Base-by-base conservation (phyloP, 2,888 invertebrate genomes). In the Anoncus sp. region DNA sequence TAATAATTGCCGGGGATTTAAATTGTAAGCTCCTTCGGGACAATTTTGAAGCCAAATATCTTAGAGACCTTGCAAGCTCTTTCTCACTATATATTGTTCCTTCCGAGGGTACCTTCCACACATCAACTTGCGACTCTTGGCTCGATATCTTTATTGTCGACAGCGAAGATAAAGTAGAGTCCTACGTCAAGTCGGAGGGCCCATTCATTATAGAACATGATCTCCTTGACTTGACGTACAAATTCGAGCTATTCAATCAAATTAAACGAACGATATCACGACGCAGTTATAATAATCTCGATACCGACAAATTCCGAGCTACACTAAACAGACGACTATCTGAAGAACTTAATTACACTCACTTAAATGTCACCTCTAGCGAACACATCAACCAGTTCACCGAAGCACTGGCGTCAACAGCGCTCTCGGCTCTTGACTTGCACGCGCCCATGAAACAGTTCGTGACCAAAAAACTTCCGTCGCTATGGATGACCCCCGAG, bases 181-280 rank as follows among this genome's bases (percentile, higher is more conserved):
- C 16, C 9, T 65, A 27, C 31, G 20, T 7, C 10, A 49, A 65
- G 14, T 27, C 65, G 1, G 31, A 45, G 4, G 24, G 27, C 18
- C 65, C 49, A 1, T 65, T 49, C n/a, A 49, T 65, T 10, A n/a
- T n/a, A 9, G 47, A 49, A 7, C 65, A 65, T 12, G 65, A 65
- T 65, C 20, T 57, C 9, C 18, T 57, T 3, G 9, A n/a, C 6
- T 7, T 57, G 1, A 10, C 7, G 3, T 57, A 57, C n/a, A 14
- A 9, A 2, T 31, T 27, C 1, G 57, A 14, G 3, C 7, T 7
- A 18, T 9, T 1, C 47, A 1, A 3, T 7, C 47, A 5, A 18
- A 7, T n/a, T n/a, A 12, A 9, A 1, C 18, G 20, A 6, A 18
- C 5, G 7, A 2, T 47, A 5, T 3, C 20, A 9, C 5, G 47